Evolutionary conservation across 1,140 invertebrate genomes (phyloP).

Genomic region (Drosophila sucinea): DNA sequence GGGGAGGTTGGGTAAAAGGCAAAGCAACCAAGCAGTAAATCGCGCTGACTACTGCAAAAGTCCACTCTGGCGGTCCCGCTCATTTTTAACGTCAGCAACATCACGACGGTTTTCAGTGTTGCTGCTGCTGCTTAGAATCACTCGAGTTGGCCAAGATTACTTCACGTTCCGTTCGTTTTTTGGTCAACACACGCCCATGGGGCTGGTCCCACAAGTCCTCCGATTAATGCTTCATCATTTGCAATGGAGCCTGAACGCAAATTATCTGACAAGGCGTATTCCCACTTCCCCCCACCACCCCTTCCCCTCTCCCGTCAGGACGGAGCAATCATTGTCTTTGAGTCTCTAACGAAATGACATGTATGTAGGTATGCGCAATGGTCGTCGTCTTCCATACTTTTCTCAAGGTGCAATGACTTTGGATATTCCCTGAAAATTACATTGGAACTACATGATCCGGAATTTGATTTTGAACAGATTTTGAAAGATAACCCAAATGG

Average conservation of each 20-base stretch:
- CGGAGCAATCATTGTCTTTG: constrained; percentile 27
- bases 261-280: constrained; percentile 56
- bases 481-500: too few relatives aligned
- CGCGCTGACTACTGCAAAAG: constrained; percentile 62
- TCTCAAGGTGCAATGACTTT: too few relatives aligned
- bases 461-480: too few relatives aligned
- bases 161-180: constrained; percentile 39
- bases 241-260: constrained; percentile 46
- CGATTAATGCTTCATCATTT: constrained; percentile 78
- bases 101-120: constrained; percentile 40
- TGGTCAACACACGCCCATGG: constrained; percentile 57
- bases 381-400: too few relatives aligned
- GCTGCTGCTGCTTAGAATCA: constrained; percentile 15
- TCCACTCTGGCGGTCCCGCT: constrained; percentile 30
- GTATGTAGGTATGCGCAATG: constrained; percentile 11
- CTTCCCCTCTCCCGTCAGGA: background rate
- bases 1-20: constrained; percentile 29
- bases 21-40: constrained; percentile 71
- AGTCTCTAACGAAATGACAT: constrained; percentile 44
- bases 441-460: too few relatives aligned
- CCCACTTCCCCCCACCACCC: constrained; percentile 38
- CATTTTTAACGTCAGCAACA: constrained; percentile 32
- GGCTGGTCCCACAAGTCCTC: constrained; percentile 50
- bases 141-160: constrained; percentile 16
- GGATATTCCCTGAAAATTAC: too few relatives aligned